Percentiles rank a stretch among this genome's conserved stretches.
Conservation (phyloP, 2,113 vertebrate species). For the Prinia subflava region DNA sequence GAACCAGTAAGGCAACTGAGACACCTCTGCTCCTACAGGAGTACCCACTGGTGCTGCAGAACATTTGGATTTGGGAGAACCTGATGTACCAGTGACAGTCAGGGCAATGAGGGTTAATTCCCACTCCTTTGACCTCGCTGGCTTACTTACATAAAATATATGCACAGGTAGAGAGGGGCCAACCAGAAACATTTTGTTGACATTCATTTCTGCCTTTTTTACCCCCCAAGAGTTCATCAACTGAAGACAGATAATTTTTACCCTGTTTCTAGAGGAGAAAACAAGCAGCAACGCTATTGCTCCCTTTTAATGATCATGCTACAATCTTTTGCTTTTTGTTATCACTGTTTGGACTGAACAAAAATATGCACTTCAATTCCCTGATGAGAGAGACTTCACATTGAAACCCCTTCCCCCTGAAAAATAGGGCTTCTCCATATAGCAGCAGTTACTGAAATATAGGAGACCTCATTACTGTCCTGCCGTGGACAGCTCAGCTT, state of each 20-base stretch:
- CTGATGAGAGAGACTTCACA: not conserved
- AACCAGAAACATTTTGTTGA: not conserved
- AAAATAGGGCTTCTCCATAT: not conserved
- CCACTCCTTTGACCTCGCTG: not conserved
- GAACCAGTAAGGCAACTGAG: not conserved
- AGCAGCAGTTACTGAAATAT: not conserved
- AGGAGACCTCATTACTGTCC: not conserved
- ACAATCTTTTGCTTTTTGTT: not conserved
- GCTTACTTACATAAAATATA: not conserved
- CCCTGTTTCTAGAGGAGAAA: not conserved
- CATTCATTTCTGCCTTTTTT: not conserved
- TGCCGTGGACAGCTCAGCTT: not conserved
- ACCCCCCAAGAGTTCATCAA: not conserved
- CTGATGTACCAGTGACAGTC: not conserved
- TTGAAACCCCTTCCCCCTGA: not conserved
- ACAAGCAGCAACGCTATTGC: not conserved
- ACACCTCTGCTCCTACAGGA: not conserved
- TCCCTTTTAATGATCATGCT: not conserved
- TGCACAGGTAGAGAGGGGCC: not conserved
- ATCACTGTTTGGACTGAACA: not conserved
- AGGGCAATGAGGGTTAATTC: not conserved
- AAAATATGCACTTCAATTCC: not conserved
- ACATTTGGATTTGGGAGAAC: not conserved
- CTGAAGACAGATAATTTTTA: not conserved
- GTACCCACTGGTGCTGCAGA: not conserved